These are phyloP conservation scores for Potamarius usumacintae DNA, from an alignment of 2,113 vertebrate species.

Conservation along the genomic window DNA sequence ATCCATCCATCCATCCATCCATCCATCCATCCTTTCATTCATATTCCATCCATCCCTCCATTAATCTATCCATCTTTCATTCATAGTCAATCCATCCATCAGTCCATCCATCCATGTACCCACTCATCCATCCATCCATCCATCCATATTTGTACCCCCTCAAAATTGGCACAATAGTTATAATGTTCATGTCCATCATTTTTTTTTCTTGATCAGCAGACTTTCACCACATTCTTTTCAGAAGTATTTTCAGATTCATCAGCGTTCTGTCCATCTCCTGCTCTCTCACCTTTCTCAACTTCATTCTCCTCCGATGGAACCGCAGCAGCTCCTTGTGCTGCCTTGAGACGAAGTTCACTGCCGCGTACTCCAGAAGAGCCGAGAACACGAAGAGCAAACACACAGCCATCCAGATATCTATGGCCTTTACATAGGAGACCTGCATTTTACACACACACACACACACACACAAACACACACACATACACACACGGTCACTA, in stretches of 20 bases:
- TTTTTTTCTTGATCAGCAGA: background rate
- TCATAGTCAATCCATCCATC: background rate
- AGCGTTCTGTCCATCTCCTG: background rate
- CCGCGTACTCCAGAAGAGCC: constrained; percentile 93
- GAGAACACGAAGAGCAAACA: constrained; percentile 98
- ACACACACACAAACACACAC: constrained; percentile 14
- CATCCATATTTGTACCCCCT: background rate
- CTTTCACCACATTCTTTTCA: background rate
- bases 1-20: background rate
- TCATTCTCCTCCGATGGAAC: constrained; percentile 83
- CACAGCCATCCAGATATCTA: constrained; percentile 99
- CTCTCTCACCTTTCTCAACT: constrained; percentile 80
- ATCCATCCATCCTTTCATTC: background rate
- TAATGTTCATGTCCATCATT: background rate
- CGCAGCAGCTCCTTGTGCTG: constrained; percentile 94
- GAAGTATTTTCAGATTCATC: background rate
- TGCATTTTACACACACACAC: constrained; percentile 54
- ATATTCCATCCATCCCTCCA: background rate
- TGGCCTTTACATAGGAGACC: constrained; percentile 98
- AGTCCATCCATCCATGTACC: background rate
- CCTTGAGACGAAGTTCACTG: constrained; percentile 96
- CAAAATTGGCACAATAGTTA: background rate
- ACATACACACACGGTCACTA: background rate
- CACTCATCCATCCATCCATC: background rate
- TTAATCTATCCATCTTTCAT: background rate